Conservation (phyloP, 2,113 vertebrate species). For the Oreotrochilus melanogaster region DNA sequence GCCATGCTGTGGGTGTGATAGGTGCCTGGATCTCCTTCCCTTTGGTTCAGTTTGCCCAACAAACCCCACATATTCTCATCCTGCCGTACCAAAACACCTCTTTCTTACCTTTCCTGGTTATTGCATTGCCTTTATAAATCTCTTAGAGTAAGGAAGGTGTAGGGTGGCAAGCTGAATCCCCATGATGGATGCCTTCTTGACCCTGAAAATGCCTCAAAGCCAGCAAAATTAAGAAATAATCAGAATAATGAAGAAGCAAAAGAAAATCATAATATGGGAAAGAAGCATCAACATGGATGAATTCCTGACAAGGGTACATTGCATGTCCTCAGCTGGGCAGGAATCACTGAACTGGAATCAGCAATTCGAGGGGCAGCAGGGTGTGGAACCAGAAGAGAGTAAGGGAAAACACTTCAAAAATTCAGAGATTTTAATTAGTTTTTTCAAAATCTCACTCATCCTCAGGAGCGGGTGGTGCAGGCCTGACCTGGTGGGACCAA, state of each 20-base stretch:
- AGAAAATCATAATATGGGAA: not conserved
- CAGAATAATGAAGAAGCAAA: not conserved
- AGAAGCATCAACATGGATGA: fast-evolving
- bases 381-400: not conserved
- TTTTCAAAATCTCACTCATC: not conserved
- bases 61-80: not conserved
- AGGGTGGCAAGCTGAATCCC: not conserved
- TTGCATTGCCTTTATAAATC: not conserved
- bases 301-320: not conserved
- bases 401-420: constrained; percentile 5
- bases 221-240: not conserved
- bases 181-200: not conserved
- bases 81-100: not conserved
- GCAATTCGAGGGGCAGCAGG: not conserved
- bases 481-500: no score
- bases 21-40: not conserved
- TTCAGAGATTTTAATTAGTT: not conserved
- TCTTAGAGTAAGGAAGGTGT: not conserved
- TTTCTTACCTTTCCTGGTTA: not conserved
- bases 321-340: not conserved
- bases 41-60: not conserved
- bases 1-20: not conserved
- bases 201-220: not conserved
- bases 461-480: no score
- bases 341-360: not conserved